phyloP scores from a whole-genome alignment of 2,113 vertebrate species.

The Potamarius usumacintae region DNA sequence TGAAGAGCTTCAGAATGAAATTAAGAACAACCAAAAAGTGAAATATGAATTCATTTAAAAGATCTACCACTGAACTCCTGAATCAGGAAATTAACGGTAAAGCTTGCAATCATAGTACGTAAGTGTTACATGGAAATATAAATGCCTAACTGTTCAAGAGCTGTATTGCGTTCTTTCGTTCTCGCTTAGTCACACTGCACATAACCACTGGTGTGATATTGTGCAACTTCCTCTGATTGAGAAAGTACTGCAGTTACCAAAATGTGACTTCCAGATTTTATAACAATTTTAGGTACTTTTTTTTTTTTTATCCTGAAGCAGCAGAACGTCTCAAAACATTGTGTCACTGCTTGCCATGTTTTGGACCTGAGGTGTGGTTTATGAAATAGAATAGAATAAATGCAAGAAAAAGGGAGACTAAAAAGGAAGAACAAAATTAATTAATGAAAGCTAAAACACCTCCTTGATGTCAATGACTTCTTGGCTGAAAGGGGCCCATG shows the following conservation, averaged over 20 bases:
- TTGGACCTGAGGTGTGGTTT: not conserved
- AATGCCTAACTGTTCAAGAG: not conserved
- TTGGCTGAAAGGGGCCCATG: not conserved
- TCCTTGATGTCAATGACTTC: not conserved
- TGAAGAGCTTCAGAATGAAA: not conserved
- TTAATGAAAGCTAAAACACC: not conserved
- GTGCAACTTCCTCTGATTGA: constrained; percentile 53
- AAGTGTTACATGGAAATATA: not conserved
- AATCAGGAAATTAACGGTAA: not conserved
- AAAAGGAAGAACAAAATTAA: not conserved
- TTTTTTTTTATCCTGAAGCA: constrained; percentile 29
- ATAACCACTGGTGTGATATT: constrained; percentile 33
- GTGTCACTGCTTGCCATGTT: not conserved
- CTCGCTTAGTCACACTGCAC: not conserved
- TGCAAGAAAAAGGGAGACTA: not conserved
- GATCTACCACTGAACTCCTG: not conserved
- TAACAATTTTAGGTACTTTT: constrained; percentile 7
- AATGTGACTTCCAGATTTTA: constrained; percentile 35
- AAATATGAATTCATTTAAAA: not conserved
- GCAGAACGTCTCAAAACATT: constrained; percentile 30
- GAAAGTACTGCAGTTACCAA: constrained; percentile 43
- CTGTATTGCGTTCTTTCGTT: not conserved
- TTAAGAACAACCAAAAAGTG: not conserved
- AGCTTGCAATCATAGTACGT: not conserved
- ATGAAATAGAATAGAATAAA: not conserved